A percentile compares a stretch with the other conserved stretches of the same genome.
phyloP scores from a whole-genome alignment of 2,888 invertebrate genomes.

The Noctua fimbriata region DNA sequence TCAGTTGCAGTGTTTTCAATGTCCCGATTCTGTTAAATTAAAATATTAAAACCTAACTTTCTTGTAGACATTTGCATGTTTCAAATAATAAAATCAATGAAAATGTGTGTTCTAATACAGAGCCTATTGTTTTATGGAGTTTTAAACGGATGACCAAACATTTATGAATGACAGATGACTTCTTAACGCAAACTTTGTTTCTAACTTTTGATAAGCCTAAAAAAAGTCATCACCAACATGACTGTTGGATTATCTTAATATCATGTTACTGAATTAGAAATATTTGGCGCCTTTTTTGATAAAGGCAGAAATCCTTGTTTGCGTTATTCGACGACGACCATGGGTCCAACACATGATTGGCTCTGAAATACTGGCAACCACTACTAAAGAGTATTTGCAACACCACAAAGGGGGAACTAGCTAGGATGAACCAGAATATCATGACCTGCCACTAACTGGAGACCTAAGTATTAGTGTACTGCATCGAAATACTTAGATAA shows the following conservation, averaged over 20 bases:
- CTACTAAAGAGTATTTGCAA: background rate
- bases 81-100: background rate
- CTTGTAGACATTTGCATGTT: background rate
- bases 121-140: background rate
- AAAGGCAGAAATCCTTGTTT: background rate
- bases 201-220: background rate
- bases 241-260: background rate
- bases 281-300: background rate
- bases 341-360: background rate
- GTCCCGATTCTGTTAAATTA: background rate
- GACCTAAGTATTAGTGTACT: background rate
- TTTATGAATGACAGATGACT: background rate
- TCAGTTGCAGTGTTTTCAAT: background rate
- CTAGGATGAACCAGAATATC: background rate
- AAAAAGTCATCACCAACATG: background rate
- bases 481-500: background rate
- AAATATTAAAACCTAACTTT: background rate
- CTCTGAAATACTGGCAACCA: background rate
- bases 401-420: background rate
- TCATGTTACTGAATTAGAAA: background rate
- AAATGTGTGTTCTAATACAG: background rate
- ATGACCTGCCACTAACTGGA: background rate
- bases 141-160: background rate
- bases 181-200: background rate
- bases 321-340: background rate